phyloP scores from a whole-genome alignment of 2,113 vertebrate genomes.

The Aegithalos caudatus region DNA sequence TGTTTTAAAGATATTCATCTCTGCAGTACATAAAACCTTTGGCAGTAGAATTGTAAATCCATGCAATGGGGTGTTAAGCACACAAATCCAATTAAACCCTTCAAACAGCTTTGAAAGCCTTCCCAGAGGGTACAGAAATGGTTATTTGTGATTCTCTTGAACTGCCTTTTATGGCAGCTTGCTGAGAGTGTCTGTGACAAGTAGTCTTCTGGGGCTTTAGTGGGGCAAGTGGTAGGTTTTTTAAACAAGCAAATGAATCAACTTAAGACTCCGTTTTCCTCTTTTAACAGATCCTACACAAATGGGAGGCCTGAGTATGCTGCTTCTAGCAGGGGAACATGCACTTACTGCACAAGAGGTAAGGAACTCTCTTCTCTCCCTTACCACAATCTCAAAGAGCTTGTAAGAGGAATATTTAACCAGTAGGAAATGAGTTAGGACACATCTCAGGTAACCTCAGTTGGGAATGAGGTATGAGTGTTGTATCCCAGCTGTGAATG shows the following conservation, averaged over 20 bases:
- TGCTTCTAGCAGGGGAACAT: conserved; percentile 94
- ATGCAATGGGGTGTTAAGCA: conserved; percentile 46
- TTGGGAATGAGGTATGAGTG: neutral
- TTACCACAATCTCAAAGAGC: neutral
- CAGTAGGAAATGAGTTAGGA: neutral
- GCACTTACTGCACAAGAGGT: conserved; percentile 95
- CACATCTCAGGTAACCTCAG: neutral
- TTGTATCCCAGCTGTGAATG: neutral
- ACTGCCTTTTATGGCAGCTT: conserved; percentile 51
- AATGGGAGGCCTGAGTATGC: conserved; percentile 98
- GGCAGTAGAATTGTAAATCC: conserved; percentile 55
- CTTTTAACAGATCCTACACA: conserved; percentile 89
- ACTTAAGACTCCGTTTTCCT: conserved; percentile 25
- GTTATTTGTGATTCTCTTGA: conserved; percentile 47
- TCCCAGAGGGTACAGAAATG: conserved; percentile 54
- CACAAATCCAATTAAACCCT: conserved; percentile 62
- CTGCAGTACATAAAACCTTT: conserved; percentile 39
- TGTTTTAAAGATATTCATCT: conserved; percentile 43
- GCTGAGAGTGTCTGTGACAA: conserved; percentile 32
- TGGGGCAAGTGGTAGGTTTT: neutral
- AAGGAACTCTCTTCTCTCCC: neutral
- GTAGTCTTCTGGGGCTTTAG: conserved; percentile 14
- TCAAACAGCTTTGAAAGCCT: conserved; percentile 41
- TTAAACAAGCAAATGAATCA: conserved; percentile 47
- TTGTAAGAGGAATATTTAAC: neutral